Evolutionary conservation across 1,140 invertebrate species (phyloP).

Genomic region (Dendrolimus kikuchii): DNA sequence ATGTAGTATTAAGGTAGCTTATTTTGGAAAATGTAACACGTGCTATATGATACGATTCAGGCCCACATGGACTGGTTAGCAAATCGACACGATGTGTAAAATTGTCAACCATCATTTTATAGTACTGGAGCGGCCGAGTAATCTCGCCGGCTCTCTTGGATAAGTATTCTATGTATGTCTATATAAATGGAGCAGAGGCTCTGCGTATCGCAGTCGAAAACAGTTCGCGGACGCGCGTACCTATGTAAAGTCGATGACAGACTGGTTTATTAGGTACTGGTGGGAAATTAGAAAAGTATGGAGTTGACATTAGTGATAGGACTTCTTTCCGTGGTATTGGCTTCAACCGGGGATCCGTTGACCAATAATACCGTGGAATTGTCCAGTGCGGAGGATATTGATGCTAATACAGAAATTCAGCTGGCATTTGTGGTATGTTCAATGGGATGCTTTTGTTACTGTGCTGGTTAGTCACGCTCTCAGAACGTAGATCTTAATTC

Average conservation of each 20-base stretch:
- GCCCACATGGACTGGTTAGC: background rate
- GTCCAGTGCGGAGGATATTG: constrained; percentile 20
- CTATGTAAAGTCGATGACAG: constrained; percentile 27
- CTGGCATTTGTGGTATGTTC: constrained; percentile 50
- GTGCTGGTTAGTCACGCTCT: constrained; percentile 16
- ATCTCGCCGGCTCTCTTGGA: constrained; percentile 27
- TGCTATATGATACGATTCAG: too few relatives aligned
- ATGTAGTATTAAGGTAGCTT: too few relatives aligned
- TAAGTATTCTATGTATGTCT: constrained; percentile 38
- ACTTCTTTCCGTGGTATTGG: constrained; percentile 18
- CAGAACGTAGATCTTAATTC: constrained; percentile 10
- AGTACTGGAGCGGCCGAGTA: constrained; percentile 11
- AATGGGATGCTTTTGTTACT: constrained; percentile 12
- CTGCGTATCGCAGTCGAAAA: constrained; percentile 53
- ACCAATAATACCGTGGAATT: constrained; percentile 15
- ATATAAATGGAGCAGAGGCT: constrained; percentile 57
- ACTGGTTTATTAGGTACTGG: constrained; percentile 9
- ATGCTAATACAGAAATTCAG: constrained; percentile 40
- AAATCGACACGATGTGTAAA: background rate
- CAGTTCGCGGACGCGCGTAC: constrained; percentile 47
- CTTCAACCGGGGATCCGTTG: constrained; percentile 14
- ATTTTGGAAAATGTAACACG: too few relatives aligned
- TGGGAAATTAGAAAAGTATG: constrained; percentile 22
- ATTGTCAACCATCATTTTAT: constrained; percentile 5
- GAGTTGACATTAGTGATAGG: constrained; percentile 23